These are phyloP conservation scores for Scytalopus superciliaris DNA, from an alignment of 2,113 vertebrate genomes.

Conservation along the genomic window DNA sequence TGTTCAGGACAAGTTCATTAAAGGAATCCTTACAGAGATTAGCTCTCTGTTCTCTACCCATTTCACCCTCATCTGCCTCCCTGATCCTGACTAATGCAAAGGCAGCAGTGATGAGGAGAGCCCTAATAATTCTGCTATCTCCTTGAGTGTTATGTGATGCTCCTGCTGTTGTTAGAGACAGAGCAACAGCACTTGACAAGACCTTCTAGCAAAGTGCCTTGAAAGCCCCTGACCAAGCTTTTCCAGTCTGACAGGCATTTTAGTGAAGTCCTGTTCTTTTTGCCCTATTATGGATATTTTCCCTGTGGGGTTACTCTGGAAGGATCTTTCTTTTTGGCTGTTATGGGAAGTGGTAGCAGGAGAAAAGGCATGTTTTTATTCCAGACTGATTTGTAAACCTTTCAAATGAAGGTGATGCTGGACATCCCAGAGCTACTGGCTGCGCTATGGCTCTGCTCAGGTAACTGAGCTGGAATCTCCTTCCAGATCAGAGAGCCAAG, in stretches of 20 bases:
- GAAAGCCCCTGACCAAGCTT: background rate
- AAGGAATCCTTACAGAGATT: background rate
- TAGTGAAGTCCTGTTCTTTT: background rate
- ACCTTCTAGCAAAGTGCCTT: background rate
- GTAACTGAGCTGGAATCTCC: background rate
- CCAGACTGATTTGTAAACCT: background rate
- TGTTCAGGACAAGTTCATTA: background rate
- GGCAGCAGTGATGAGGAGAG: background rate
- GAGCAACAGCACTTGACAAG: background rate
- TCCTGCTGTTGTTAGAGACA: background rate
- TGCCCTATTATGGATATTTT: background rate
- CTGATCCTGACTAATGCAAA: background rate
- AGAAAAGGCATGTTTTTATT: background rate
- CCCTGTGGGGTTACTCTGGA: background rate
- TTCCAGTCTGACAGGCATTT: background rate
- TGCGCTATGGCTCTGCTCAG: background rate
- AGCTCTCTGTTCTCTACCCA: background rate
- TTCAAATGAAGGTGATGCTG: background rate
- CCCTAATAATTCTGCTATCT: background rate
- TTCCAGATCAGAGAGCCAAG: background rate
- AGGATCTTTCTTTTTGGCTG: background rate
- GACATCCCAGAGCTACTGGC: rapidly evolving
- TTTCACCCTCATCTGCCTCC: background rate
- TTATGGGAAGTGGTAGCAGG: background rate
- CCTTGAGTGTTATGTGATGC: rapidly evolving